These are phyloP conservation scores for Reticulitermes lucifugus DNA, from an alignment of 2,888 invertebrate species.

Conservation along the genomic window DNA sequence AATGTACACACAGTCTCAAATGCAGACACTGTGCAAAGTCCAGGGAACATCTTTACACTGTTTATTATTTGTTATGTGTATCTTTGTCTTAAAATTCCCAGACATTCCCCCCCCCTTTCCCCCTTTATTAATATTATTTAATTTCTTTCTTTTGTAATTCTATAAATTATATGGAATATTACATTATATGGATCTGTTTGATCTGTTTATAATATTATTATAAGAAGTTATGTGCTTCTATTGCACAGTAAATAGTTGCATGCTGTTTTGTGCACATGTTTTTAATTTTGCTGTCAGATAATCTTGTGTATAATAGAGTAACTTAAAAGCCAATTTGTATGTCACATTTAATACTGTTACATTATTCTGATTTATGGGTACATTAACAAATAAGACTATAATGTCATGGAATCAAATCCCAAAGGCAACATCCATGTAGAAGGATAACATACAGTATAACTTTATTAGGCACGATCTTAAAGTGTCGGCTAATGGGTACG, in stretches of 20 bases:
- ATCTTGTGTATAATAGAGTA: neutral
- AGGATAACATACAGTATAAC: too few species aligned
- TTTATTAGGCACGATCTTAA: too few species aligned
- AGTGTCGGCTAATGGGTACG: too few species aligned
- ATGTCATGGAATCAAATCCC: neutral
- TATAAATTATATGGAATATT: neutral
- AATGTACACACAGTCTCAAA: neutral
- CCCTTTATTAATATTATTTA: neutral
- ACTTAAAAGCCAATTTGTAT: neutral
- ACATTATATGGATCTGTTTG: too few species aligned
- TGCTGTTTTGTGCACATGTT: neutral
- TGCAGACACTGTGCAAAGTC: too few species aligned
- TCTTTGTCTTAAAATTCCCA: neutral
- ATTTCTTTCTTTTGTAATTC: neutral
- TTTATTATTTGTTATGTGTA: neutral
- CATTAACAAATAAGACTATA: neutral
- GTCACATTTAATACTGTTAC: neutral
- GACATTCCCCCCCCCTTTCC: neutral
- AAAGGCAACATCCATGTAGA: too few species aligned
- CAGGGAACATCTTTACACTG: too few species aligned
- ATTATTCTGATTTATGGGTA: neutral
- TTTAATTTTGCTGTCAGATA: neutral
- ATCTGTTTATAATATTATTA: neutral
- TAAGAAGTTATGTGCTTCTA: constrained; percentile 3
- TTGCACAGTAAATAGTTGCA: constrained; percentile 22